Conservation (phyloP, 1,140 invertebrate genomes). For the Drosophila kanapiae region DNA sequence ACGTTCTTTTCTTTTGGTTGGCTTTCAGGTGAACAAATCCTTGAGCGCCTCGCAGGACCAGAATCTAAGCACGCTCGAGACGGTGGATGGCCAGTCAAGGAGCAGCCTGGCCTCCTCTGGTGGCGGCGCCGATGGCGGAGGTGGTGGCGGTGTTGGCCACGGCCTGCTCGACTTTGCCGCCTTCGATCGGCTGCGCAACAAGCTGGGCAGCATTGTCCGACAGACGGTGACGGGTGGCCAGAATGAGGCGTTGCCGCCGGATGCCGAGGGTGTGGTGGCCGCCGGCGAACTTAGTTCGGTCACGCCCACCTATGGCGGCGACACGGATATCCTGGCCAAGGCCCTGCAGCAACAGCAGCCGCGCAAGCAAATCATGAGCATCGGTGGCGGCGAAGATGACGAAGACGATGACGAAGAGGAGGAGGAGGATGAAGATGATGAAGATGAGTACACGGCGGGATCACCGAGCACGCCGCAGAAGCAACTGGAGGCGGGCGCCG, state of each 20-base stretch:
- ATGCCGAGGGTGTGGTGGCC: constrained; percentile 83
- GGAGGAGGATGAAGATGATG: constrained; percentile 46
- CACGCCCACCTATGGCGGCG: constrained; percentile 89
- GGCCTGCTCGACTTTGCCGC: constrained; percentile 86
- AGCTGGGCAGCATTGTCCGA: constrained; percentile 89
- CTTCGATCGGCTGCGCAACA: constrained; percentile 87
- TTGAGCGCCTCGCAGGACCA: constrained; percentile 80
- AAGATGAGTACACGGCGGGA: constrained; percentile 23
- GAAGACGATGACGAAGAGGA: constrained; percentile 60
- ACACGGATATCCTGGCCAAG: constrained; percentile 91
- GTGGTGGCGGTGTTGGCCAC: constrained; percentile 44
- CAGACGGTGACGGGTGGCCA: constrained; percentile 85
- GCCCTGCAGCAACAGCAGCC: constrained; percentile 57
- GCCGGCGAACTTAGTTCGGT: constrained; percentile 47
- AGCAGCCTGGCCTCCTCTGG: constrained; percentile 86
- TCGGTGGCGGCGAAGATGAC: constrained; percentile 69
- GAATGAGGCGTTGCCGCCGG: constrained; percentile 57
- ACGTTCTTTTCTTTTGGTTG: neutral
- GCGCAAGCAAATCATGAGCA: constrained; percentile 84
- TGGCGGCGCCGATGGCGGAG: constrained; percentile 51
- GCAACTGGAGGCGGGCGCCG: constrained; percentile 10
- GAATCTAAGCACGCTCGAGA: constrained; percentile 86
- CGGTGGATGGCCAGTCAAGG: constrained; percentile 86
- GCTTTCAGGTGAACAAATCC: constrained; percentile 78
- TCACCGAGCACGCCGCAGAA: constrained; percentile 49